phyloP scores from a whole-genome alignment of 2,113 vertebrate genomes.

The Aspidoscelis tigris region DNA sequence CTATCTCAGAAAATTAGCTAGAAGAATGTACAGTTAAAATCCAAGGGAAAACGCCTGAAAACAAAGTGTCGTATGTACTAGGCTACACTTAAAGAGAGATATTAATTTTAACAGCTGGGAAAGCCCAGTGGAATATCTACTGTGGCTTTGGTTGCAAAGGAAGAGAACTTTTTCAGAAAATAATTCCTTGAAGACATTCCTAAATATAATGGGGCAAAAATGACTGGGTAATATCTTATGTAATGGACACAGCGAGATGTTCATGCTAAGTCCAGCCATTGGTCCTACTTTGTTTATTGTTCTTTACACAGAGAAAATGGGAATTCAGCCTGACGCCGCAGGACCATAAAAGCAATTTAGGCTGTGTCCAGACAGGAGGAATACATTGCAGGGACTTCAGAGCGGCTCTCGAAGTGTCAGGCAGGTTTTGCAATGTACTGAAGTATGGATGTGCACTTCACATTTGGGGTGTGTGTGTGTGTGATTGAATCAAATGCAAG shows the following conservation, averaged over 20 bases:
- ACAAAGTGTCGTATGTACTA: conserved; percentile 74
- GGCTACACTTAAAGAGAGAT: conserved; percentile 79
- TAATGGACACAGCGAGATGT: conserved; percentile 25
- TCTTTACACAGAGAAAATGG: not conserved
- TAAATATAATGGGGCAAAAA: conserved; percentile 72
- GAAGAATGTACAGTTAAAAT: conserved; percentile 81
- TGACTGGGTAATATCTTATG: conserved; percentile 70
- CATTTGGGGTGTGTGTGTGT: no score
- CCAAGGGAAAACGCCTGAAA: conserved; percentile 80
- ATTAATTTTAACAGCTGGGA: conserved; percentile 80
- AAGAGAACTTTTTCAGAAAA: conserved; percentile 70
- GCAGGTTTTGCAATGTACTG: no score
- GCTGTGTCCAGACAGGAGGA: no score
- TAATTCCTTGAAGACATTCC: conserved; percentile 77
- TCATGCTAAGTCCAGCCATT: no score
- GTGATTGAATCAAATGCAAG: no score
- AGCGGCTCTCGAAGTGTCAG: no score
- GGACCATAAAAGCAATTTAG: not conserved
- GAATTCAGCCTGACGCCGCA: not conserved
- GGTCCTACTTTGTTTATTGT: no score
- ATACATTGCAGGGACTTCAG: no score
- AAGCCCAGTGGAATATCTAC: conserved; percentile 77
- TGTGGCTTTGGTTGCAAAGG: conserved; percentile 80
- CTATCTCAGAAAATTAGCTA: conserved; percentile 85
- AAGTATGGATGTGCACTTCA: no score